Conservation (phyloP, 2,888 invertebrate species). For the Drosophila birchii region DNA sequence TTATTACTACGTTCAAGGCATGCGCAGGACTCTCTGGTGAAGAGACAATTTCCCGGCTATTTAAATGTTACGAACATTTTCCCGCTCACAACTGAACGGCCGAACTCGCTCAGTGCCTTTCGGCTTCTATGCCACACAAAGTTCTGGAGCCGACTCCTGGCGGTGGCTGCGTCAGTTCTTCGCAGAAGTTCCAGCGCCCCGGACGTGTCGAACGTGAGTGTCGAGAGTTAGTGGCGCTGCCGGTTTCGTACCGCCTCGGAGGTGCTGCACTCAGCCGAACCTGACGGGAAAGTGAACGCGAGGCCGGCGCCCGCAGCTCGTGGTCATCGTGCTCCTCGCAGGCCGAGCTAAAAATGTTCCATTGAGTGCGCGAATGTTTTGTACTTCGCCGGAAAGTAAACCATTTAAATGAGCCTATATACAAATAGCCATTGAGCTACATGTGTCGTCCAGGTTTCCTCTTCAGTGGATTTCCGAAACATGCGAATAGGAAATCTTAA, state of each 20-base stretch:
- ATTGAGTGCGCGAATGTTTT: slow-evolving; percentile 54
- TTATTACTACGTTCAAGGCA: not conserved
- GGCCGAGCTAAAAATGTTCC: slow-evolving; percentile 50
- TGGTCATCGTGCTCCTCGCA: slow-evolving; percentile 5
- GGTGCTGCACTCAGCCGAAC: slow-evolving; percentile 4
- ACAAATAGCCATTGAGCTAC: not conserved
- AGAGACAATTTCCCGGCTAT: slow-evolving; percentile 9
- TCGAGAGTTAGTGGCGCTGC: slow-evolving; percentile 10
- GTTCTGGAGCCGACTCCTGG: not conserved
- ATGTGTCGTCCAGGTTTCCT: not conserved
- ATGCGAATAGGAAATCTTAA: not conserved
- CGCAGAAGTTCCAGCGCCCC: slow-evolving; percentile 33
- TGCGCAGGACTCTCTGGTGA: not conserved
- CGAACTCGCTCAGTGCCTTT: not conserved
- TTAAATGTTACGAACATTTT: not conserved
- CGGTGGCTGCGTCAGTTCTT: slow-evolving; percentile 6
- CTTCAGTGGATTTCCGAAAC: not conserved
- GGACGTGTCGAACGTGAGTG: slow-evolving; percentile 54
- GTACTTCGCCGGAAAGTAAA: slow-evolving; percentile 6
- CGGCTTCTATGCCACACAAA: not conserved
- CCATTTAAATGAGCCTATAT: slow-evolving; percentile 42
- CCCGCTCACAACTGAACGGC: not conserved
- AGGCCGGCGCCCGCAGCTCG: slow-evolving; percentile 1
- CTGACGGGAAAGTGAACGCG: slow-evolving; percentile 7
- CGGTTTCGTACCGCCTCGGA: slow-evolving; percentile 19